Base-by-base conservation (phyloP, 2,888 invertebrate species). In the Subacronicta megacephala region DNA sequence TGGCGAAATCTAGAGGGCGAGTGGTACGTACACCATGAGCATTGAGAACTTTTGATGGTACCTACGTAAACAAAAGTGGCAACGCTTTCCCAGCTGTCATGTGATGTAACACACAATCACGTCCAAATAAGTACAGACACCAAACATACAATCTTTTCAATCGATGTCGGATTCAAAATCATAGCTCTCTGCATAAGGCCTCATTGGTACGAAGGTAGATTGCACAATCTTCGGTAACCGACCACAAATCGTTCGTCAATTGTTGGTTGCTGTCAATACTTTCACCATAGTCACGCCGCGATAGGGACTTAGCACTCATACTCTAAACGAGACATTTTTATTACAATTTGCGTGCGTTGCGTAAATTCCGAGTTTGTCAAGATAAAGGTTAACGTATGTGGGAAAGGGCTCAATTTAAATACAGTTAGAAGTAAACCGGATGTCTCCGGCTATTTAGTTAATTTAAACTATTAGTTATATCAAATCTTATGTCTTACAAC, bases 161-260 rank as follows among this genome's bases (percentile, higher is more conserved):
- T 75, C 71, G 66, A 56, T 50, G 9, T 37, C 57, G 55, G 54
- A 59, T 55, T 61, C 37, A 53, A 61, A 58, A 53, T 47, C 56
- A 49, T 55, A 62, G 55, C 45, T 37, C 17, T n/a, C 64, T 45
- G 31, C 53, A 59, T 54, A 74, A 69, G 76, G 76, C 60, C 23
- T 44, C 45, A 67, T 70, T 68, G 59, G 44, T 35, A 31, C 20
- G 49, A 58, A 65, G 62, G 55, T 50, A 60, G 53, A 62, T 80
- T 81, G 63, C 67, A 78, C 69, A 77, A 81, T 52, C 41, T 18
- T 38, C 62, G 51, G 57, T 65, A 63, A 55, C 71, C 59, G 58
- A 68, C 51, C 56, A 49, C 54, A 49, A 55, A 58, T 55, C 49
- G 53, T 55, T 54, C 58, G 66, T 72, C 69, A 64, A 49, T 70